Conservation (phyloP, 2,797 vertebrate species). For the Gymnothorax reevesii region DNA sequence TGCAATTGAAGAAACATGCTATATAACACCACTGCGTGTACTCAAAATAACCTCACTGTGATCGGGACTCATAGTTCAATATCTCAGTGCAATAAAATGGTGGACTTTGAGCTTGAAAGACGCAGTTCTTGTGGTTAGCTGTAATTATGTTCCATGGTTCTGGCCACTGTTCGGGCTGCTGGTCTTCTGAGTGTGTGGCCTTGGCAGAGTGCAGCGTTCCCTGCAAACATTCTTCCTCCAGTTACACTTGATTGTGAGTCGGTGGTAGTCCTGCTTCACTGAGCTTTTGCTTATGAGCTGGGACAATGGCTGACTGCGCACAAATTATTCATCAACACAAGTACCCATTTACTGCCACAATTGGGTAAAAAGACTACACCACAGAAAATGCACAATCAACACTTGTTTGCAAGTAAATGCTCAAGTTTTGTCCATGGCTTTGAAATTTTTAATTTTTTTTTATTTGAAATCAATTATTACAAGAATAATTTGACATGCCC, state of each 20-base stretch:
- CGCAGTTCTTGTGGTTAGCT: not conserved
- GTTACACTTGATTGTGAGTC: conserved; percentile 36
- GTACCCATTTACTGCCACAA: conserved; percentile 10
- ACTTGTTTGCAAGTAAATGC: not conserved
- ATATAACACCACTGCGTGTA: not conserved
- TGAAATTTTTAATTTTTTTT: not conserved
- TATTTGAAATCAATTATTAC: not conserved
- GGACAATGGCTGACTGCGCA: conserved; percentile 36
- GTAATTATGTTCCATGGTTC: not conserved
- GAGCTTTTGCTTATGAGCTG: conserved; percentile 30
- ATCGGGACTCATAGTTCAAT: not conserved
- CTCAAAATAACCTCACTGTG: not conserved
- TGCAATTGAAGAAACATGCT: not conserved
- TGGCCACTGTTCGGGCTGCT: conserved; percentile 30
- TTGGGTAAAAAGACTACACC: conserved; percentile 6
- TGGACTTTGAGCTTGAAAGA: not conserved
- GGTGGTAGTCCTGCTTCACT: conserved; percentile 27
- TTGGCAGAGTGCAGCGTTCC: conserved; percentile 9
- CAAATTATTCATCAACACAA: conserved; percentile 12
- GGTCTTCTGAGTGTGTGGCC: conserved; percentile 34
- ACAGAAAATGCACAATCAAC: conserved; percentile 9
- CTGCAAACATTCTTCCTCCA: conserved; percentile 41
- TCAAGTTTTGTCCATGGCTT: not conserved
- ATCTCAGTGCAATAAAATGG: not conserved
- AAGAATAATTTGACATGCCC: not conserved